Base-by-base conservation (phyloP, 2,888 invertebrate genomes). In the Ennomos erosarius region DNA sequence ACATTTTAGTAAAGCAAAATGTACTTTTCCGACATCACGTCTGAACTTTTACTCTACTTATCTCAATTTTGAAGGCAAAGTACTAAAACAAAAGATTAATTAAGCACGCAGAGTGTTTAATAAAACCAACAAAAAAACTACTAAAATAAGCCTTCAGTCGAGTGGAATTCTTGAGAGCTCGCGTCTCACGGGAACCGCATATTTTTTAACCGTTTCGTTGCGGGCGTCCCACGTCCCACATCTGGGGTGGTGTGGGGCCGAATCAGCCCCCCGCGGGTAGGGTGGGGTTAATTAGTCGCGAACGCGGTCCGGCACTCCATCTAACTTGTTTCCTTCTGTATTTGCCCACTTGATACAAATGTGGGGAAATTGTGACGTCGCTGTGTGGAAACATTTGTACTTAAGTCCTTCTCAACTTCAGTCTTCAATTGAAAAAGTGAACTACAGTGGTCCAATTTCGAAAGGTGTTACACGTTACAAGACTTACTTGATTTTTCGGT, bases 281-380 rank as follows among this genome's bases (percentile, higher is more conserved):
- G 68, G 66, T 66, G 72, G 85, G 88, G 87, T 90, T 90, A 91
- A 91, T 91, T 91, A 91, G 91, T 91, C 91, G 90, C 88, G 85
- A 88, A 85, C 88, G 85, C 87, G 86, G 88, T 85, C 88, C 87
- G 79, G 84, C 86, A 83, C 88, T 89, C 89, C 85, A 89, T 88
- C 90, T 86, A 89, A 87, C 89, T 91, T 88, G 88, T 87, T 89
- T 90, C 83, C 84, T 88, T 90, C 90, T 90, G 90, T 91, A 90
- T 91, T 91, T 90, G 85, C 85, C 81, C 87, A 85, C 90, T 90
- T 88, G 88, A 85, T 90, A 90, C 89, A 88, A 88, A 91, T 88
- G 90, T 88, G 83, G 83, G 75, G 74, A 67, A 70, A 69, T 68
- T 72, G 67, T 69, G 70, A 75, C 74, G 74, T 65, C 55, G 55